Conservation (phyloP, 2,888 invertebrate genomes). For the Arctia plantaginis region DNA sequence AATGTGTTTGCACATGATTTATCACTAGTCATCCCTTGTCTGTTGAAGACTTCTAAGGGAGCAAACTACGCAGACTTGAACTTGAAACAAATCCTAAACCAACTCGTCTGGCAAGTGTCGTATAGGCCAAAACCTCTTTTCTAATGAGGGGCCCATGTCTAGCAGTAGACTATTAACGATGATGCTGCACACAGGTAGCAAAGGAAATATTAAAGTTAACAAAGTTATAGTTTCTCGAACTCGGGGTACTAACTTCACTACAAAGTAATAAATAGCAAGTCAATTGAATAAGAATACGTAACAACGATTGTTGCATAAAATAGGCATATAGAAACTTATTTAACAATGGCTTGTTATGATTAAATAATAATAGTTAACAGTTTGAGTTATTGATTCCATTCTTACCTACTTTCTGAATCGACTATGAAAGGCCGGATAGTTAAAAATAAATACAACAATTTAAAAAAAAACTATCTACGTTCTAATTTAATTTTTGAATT, state of each 20-base stretch:
- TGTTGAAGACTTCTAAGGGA: no score
- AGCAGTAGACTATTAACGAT: no score
- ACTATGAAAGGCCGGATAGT: not conserved
- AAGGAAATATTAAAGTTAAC: no score
- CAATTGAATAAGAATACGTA: not conserved
- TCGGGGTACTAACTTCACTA: not conserved
- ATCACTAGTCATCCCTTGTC: no score
- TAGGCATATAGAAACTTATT: not conserved
- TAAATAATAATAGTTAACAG: not conserved
- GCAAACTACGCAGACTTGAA: no score
- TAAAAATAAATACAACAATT: not conserved
- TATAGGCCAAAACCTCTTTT: no score
- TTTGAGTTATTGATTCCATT: not conserved
- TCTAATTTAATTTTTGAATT: not conserved
- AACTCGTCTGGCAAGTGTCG: no score
- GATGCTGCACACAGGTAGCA: no score
- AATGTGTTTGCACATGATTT: no score
- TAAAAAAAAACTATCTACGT: not conserved
- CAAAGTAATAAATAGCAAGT: not conserved
- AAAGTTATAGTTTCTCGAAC: no score
- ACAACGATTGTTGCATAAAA: not conserved
- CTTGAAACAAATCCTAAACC: no score
- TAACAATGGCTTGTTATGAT: not conserved
- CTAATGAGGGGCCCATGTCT: no score
- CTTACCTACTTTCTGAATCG: not conserved